Percentiles rank a stretch among this genome's conserved stretches.
Evolutionary conservation across 2,797 vertebrate genomes (phyloP).

Genomic region (Pangasius djambal): DNA sequence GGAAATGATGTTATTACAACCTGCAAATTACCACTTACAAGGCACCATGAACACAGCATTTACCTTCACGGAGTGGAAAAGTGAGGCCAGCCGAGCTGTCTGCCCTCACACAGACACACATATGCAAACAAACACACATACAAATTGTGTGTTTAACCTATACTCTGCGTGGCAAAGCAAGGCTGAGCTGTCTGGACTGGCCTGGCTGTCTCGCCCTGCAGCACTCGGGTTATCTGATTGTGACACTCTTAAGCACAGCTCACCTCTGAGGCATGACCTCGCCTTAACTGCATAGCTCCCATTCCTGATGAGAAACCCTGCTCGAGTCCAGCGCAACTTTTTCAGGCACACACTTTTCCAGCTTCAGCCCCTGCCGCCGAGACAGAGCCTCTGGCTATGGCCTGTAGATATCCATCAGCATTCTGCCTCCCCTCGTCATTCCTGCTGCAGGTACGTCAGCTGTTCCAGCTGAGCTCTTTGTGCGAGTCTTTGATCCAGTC

Average conservation of each 20-base stretch:
- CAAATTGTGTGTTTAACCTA: conserved; percentile 29
- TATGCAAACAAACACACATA: conserved; percentile 41
- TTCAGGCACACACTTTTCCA: neutral
- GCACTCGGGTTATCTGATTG: conserved; percentile 51
- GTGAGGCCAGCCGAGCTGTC: conserved; percentile 25
- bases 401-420: conserved; percentile 52
- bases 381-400: conserved; percentile 44
- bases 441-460: conserved; percentile 43
- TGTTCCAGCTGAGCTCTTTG: conserved; percentile 40
- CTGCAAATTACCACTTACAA: conserved; percentile 1
- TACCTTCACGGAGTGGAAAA: neutral
- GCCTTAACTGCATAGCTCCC: conserved; percentile 48
- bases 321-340: neutral
- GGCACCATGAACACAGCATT: neutral
- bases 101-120: conserved; percentile 24
- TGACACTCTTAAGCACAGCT: conserved; percentile 43
- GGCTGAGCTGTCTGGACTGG: conserved; percentile 42
- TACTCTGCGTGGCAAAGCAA: neutral
- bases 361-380: neutral
- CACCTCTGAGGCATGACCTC: conserved; percentile 41
- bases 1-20: neutral
- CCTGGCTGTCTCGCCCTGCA: conserved; percentile 40
- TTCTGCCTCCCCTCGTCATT: conserved; percentile 40
- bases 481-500: conserved; percentile 51
- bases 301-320: conserved; percentile 29